Evolutionary conservation across 1,140 invertebrate species (phyloP), one percentile per base, ranked within the genome.

Genomic region (Thrips palmi): DNA sequence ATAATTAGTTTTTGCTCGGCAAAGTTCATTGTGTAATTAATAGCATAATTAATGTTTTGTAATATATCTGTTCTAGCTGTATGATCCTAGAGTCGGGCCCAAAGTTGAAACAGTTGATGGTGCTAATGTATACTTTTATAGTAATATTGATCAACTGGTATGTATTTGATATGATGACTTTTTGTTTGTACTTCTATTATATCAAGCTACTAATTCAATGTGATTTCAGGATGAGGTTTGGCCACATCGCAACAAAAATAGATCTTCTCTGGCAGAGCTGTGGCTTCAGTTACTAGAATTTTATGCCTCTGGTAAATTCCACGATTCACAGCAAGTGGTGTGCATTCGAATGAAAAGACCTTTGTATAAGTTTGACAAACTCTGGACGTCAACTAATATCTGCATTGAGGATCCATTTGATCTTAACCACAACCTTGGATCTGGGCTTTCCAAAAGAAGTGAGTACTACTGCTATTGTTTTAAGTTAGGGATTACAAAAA

Each of bases 401-500:
- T 65, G 65, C 1, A 68, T 73, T 46, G 69, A 73, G 57, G 70
- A 72, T 54, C 70, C 70, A 17, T 72, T 72, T 57, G 63, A 69
- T 46, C 49, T 65, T 15, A 55, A 43, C 42, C 68, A 71, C 45
- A 72, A 72, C 49, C 51, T 72, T 23, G 68, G 67, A 22, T 55
- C 55, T 45, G 67, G 63, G n/a, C 49, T 72, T 10, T 62, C 64
- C 0, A 52, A 57, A 42, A 65, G 64, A 52, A 71, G 68, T 70
- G 57, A 59, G 58, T 33, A n/a, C n/a, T n/a, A n/a, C n/a, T n/a
- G n/a, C n/a, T n/a, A n/a, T n/a, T n/a, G n/a, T 28, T 32, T 31
- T n/a, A n/a, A n/a, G n/a, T n/a, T n/a, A n/a, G n/a, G n/a, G n/a
- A n/a, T n/a, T n/a, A n/a, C n/a, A n/a, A n/a, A n/a, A n/a, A n/a